Evolutionary conservation across 53 echinoderm and acorn worm genomes (phyloP).

Genomic region (Crossaster papposus): DNA sequence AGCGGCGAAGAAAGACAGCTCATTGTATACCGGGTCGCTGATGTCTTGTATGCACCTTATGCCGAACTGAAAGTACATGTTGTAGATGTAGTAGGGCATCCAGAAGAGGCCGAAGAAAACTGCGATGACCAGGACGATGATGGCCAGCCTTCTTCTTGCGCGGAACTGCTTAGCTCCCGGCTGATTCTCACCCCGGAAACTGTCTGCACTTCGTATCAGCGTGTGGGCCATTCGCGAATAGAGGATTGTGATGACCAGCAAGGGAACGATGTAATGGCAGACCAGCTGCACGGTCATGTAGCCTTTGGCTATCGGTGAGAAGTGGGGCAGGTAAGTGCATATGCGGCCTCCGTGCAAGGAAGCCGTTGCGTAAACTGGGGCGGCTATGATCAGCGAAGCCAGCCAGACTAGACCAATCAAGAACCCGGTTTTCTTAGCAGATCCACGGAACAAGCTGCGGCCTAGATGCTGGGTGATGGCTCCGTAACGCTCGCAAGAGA

Average conservation of each 20-base stretch:
- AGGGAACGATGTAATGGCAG: constrained; percentile 72
- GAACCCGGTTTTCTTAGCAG: constrained; percentile 49
- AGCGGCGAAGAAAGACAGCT: constrained; percentile 70
- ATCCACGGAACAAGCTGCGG: constrained; percentile 41
- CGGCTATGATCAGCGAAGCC: constrained; percentile 65
- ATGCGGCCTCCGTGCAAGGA: neutral
- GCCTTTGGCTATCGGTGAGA: constrained; percentile 46
- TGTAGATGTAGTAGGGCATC: constrained; percentile 77
- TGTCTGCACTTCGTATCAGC: constrained; percentile 72
- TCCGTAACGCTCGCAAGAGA: constrained; percentile 76
- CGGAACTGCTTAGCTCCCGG: constrained; percentile 79
- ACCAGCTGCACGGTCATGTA: constrained; percentile 66
- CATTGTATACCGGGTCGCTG: constrained; percentile 30
- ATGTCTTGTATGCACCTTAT: neutral
- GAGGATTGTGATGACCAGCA: constrained; percentile 64
- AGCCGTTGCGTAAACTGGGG: constrained; percentile 66
- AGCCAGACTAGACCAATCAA: constrained; percentile 77
- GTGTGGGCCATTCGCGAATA: constrained; percentile 79
- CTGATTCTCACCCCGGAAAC: constrained; percentile 74
- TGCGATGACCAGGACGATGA: constrained; percentile 78
- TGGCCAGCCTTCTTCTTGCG: constrained; percentile 74
- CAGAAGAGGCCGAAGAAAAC: constrained; percentile 81
- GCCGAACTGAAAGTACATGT: constrained; percentile 69
- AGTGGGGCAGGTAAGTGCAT: constrained; percentile 50
- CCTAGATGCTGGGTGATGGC: constrained; percentile 75